These are phyloP conservation scores for Dasyurus viverrinus DNA, from an alignment of 2,113 vertebrate species.

Conservation along the genomic window DNA sequence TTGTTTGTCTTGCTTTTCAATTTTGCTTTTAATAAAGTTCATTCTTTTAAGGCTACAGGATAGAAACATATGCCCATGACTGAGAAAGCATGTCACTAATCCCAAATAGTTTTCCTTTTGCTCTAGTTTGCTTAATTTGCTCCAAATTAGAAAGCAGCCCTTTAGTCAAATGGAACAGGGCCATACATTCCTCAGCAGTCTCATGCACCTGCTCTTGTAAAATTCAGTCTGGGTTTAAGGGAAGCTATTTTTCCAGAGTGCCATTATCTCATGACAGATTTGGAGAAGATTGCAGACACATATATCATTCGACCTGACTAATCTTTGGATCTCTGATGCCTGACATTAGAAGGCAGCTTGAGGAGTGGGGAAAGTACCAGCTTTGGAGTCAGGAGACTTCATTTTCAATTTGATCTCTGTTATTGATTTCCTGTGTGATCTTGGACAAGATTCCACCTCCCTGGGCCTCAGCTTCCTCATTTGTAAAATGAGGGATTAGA, in stretches of 20 bases:
- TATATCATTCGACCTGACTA: slow-evolving; percentile 4
- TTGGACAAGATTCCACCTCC: background rate
- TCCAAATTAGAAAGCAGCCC: background rate
- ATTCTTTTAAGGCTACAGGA: background rate
- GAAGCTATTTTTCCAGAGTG: background rate
- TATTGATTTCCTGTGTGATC: background rate
- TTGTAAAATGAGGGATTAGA: background rate
- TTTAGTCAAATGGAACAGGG: background rate
- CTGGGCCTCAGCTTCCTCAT: background rate
- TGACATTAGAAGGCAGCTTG: background rate
- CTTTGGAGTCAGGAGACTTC: background rate
- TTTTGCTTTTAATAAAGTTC: background rate
- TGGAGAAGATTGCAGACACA: background rate
- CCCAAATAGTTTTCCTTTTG: background rate
- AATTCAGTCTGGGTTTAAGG: background rate
- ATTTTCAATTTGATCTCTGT: background rate
- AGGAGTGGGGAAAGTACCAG: background rate
- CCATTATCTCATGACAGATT: slow-evolving; percentile 1
- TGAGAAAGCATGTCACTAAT: background rate
- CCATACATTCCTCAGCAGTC: background rate
- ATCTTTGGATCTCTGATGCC: background rate
- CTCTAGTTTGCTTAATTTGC: background rate
- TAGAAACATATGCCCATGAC: background rate
- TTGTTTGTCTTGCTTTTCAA: background rate
- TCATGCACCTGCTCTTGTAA: background rate